These are phyloP conservation scores for Lasioglossum baleicum DNA, from an alignment of 1,140 invertebrate species.

Conservation along the genomic window DNA sequence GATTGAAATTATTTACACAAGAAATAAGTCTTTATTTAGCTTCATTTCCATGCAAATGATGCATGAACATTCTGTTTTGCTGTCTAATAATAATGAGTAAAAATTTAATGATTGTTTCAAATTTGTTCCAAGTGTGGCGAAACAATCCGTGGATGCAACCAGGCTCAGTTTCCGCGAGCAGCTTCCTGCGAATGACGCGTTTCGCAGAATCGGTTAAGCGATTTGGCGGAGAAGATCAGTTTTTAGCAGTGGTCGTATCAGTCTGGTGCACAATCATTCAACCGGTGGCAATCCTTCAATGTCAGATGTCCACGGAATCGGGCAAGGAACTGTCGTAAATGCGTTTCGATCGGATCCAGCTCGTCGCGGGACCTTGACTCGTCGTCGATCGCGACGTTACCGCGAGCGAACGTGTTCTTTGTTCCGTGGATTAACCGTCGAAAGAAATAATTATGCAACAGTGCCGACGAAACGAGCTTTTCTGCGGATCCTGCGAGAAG, in stretches of 20 bases:
- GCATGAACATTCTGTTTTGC: too few relatives aligned
- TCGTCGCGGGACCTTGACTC: background rate
- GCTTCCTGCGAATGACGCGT: constrained; percentile 35
- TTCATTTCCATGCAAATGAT: too few relatives aligned
- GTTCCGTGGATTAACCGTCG: background rate
- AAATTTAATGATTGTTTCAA: constrained; percentile 26
- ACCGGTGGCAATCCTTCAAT: constrained; percentile 33
- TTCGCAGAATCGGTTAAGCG: background rate
- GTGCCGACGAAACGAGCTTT: background rate
- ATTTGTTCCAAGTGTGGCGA: background rate
- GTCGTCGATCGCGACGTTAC: background rate
- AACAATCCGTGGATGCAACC: background rate
- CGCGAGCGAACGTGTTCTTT: background rate
- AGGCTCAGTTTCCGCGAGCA: background rate
- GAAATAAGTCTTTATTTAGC: too few relatives aligned
- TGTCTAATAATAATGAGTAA: too few relatives aligned
- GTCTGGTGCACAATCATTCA: background rate
- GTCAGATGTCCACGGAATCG: background rate
- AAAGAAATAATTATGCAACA: constrained; percentile 22
- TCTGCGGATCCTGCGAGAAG: background rate
- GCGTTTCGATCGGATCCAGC: constrained; percentile 26
- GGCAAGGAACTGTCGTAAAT: constrained; percentile 36
- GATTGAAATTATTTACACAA: too few relatives aligned
- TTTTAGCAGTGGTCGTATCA: constrained; percentile 6
- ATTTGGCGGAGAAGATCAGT: constrained; percentile 15